Conservation (phyloP, 2,797 vertebrate genomes). For the Thripadectes ignobilis region DNA sequence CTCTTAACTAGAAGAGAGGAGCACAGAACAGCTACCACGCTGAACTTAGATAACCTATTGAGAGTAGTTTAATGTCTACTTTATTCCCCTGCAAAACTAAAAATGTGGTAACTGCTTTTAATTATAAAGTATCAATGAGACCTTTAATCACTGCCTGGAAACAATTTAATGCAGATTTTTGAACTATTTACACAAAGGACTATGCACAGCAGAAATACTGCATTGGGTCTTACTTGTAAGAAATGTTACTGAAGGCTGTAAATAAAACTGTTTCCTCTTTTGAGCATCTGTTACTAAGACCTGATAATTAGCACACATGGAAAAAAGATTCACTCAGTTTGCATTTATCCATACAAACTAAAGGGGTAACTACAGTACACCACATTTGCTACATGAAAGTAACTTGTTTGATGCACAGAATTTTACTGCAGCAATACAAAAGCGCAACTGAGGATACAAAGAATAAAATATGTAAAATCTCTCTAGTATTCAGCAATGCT, state of each 20-base stretch:
- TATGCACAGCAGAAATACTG: not conserved
- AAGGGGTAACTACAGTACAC: slow-evolving; percentile 65
- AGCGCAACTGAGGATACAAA: slow-evolving; percentile 69
- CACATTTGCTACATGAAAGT: slow-evolving; percentile 69
- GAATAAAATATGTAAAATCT: slow-evolving; percentile 51
- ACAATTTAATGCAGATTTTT: not conserved
- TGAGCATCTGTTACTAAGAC: not conserved
- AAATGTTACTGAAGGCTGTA: not conserved
- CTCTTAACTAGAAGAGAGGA: not conserved
- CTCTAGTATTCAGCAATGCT: slow-evolving; percentile 78
- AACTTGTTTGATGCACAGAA: slow-evolving; percentile 80
- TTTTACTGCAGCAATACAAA: slow-evolving; percentile 75
- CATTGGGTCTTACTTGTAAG: not conserved
- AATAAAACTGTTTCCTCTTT: not conserved
- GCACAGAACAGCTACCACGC: not conserved
- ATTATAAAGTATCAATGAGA: not conserved
- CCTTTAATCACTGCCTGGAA: not conserved
- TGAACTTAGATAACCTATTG: not conserved
- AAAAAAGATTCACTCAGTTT: slow-evolving; percentile 83
- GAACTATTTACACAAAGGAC: not conserved
- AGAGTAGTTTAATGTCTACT: not conserved
- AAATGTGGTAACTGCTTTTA: not conserved
- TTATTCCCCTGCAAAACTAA: not conserved
- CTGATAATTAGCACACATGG: slow-evolving; percentile 52
- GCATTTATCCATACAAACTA: slow-evolving; percentile 70